These are phyloP conservation scores for Lophura swinhoii DNA, from an alignment of 2,797 vertebrate genomes.

Conservation along the genomic window DNA sequence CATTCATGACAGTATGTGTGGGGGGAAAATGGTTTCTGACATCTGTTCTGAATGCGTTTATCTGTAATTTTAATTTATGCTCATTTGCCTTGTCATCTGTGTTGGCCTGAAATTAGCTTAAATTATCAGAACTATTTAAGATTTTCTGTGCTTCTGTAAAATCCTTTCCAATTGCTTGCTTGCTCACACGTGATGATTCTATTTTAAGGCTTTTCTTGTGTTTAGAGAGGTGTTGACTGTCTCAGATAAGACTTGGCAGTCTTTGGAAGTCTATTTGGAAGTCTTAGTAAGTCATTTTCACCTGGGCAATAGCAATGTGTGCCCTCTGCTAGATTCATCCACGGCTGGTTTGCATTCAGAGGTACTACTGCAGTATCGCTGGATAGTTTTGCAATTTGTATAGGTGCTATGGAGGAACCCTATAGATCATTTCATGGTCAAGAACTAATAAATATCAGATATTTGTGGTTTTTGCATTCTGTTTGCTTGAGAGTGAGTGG, in stretches of 20 bases:
- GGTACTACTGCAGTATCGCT: accelerated
- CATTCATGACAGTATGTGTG: conserved; percentile 6
- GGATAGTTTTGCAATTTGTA: not conserved
- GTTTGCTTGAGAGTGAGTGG: not conserved
- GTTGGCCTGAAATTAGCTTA: conserved; percentile 58
- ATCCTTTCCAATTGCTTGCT: conserved; percentile 21
- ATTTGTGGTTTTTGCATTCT: not conserved
- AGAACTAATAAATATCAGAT: not conserved
- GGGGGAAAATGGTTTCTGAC: conserved; percentile 42
- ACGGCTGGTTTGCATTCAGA: not conserved
- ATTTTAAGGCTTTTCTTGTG: not conserved
- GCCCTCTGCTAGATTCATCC: not conserved
- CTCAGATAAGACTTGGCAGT: not conserved
- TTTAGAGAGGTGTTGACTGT: not conserved
- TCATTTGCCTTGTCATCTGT: conserved; percentile 69
- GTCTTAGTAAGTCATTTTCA: not conserved
- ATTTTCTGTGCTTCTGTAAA: conserved; percentile 60
- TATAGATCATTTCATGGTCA: not conserved
- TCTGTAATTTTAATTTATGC: conserved; percentile 73
- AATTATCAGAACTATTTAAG: conserved; percentile 63
- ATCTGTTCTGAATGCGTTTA: conserved; percentile 65
- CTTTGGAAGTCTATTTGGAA: too few species aligned
- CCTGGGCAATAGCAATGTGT: not conserved
- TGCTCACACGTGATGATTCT: not conserved
- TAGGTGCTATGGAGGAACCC: not conserved